Evolutionary conservation across 2,888 invertebrate species (phyloP).

Genomic region (Branchellion lobata): DNA sequence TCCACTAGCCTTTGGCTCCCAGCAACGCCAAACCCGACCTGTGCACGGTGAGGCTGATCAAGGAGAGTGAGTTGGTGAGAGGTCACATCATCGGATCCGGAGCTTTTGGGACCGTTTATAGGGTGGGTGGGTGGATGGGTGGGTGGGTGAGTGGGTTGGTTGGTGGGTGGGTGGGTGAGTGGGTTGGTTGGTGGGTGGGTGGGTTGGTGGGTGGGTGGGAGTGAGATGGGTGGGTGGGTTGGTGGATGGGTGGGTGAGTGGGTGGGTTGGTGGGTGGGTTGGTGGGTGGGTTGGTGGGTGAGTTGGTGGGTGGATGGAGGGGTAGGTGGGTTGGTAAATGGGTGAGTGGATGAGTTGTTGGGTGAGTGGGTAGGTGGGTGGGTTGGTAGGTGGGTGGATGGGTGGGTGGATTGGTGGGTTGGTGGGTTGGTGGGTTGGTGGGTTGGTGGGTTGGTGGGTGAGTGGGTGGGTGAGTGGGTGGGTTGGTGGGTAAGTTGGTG

Average conservation of each 20-base stretch:
- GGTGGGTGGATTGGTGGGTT: no score
- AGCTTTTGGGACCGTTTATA: conserved; percentile 93
- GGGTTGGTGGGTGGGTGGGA: no score
- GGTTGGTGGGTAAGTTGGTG: no score
- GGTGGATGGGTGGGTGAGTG: neutral
- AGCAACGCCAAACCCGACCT: conserved; percentile 90
- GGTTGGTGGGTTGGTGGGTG: no score
- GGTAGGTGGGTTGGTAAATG: no score
- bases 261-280: neutral
- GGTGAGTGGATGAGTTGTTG: no score
- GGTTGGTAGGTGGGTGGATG: no score
- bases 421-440: no score
- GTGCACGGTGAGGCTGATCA: conserved; percentile 85
- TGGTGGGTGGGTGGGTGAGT: neutral
- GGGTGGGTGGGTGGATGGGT: conserved; percentile 61
- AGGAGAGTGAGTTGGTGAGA: conserved; percentile 85
- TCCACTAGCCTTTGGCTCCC: conserved; percentile 69
- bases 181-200: neutral
- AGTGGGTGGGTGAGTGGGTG: no score
- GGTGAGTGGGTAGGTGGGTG: no score
- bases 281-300: neutral
- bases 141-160: neutral
- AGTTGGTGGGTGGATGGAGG: no score
- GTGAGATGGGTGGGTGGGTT: no score
- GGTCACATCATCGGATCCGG: conserved; percentile 89